phyloP scores from a whole-genome alignment of 2,113 vertebrate species.

The Pedetes capensis region DNA sequence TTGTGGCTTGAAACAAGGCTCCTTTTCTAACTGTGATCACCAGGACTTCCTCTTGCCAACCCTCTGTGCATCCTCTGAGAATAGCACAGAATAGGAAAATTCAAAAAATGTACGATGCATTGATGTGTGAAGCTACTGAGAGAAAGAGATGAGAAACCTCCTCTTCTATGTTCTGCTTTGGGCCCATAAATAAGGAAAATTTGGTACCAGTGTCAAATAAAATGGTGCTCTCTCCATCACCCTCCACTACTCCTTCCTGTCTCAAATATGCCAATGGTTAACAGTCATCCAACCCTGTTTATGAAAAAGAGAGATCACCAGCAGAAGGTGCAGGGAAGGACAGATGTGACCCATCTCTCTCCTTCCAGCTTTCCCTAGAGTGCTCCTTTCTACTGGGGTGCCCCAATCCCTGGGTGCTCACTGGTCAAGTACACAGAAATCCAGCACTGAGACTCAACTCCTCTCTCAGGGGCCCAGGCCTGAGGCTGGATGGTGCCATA shows the following conservation, averaged over 20 bases:
- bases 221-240: neutral
- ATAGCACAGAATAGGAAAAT: neutral
- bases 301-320: neutral
- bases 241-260: neutral
- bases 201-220: neutral
- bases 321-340: neutral
- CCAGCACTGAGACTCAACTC: neutral
- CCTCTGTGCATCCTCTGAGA: neutral
- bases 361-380: neutral
- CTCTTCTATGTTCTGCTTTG: neutral
- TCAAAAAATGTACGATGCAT: neutral
- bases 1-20: neutral
- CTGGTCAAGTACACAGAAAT: neutral
- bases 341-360: neutral
- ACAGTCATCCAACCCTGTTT: neutral
- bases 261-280: neutral
- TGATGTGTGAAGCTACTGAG: neutral
- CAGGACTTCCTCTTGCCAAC: neutral
- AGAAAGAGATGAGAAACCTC: neutral
- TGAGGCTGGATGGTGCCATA: neutral
- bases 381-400: neutral
- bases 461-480: too few relatives aligned
- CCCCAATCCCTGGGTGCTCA: neutral
- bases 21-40: neutral
- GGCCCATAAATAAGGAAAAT: neutral